Percentiles rank a stretch among this genome's conserved stretches.
phyloP scores from a whole-genome alignment of 2,113 vertebrate species.

The Myanophis thanlyinensis region DNA sequence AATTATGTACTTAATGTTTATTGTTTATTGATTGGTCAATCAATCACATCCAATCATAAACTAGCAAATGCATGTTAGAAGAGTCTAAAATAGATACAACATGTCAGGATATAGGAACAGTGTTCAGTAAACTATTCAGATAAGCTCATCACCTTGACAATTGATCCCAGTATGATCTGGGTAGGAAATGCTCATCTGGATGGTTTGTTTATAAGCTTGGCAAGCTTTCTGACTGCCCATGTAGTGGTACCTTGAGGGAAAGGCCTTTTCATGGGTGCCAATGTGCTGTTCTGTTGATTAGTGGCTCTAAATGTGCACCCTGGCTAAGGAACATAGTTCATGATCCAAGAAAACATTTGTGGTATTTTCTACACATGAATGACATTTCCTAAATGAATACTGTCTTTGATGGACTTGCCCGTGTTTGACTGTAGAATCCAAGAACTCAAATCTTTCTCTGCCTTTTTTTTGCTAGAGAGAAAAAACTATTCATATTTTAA shows the following conservation, averaged over 20 bases:
- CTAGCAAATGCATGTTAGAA: not conserved
- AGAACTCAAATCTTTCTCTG: not conserved
- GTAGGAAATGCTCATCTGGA: not conserved
- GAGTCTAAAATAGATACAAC: not conserved
- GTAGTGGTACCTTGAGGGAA: not conserved
- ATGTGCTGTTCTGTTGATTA: not conserved
- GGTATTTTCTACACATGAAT: not conserved
- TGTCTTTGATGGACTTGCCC: not conserved
- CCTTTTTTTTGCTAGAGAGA: not conserved
- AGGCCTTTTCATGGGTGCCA: not conserved
- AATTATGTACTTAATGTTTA: not conserved
- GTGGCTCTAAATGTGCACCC: not conserved
- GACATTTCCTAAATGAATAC: not conserved
- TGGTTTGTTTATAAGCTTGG: not conserved
- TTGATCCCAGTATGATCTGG: not conserved
- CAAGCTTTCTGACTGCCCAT: not conserved
- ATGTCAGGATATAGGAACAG: not conserved
- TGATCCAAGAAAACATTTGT: not conserved
- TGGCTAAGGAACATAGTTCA: not conserved
- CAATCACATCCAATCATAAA: not conserved
- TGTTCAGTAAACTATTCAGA: not conserved
- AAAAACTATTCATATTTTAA: not conserved
- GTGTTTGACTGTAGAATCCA: not conserved
- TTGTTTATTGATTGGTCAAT: not conserved
- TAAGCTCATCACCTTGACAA: not conserved